Evolutionary conservation across 2,888 invertebrate genomes (phyloP), one percentile per base, ranked within the genome.

Genomic region (Shargacucullia verbasci): DNA sequence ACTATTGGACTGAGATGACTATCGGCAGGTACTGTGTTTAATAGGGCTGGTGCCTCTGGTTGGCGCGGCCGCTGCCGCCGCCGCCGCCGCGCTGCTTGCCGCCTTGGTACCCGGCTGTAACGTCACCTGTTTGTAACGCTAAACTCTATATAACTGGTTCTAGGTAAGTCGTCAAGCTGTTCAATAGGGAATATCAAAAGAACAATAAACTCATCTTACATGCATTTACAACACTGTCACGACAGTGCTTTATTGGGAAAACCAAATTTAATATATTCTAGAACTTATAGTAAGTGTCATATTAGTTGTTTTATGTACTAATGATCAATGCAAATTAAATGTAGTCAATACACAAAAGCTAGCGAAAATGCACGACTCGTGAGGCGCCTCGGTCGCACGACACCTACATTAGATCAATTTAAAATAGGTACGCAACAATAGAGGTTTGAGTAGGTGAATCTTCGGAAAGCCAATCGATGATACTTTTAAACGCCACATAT

Each of bases 11-110:
- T 91, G 92, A 92, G 90, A 88, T 86, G 92, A 89, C 86, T 90
- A 84, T 88, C 84, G 90, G 89, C 91, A 89, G 91, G 91, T 89
- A 90, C 89, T 78, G 82, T 78, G 82, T 76, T 88, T 97, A 97
- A 94, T 97, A 97, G 89, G 97, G 97, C 95, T 97, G 97, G 95
- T 97, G 97, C 96, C 97, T 96, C 94, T 97, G 97, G 94, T 97
- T 97, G 87, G 96, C 95, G 84, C 96, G 96, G 73, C 96, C 95
- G 96, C 92, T 95, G 87, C 96, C 95, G 87, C 96, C 95, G 79
- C 96, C 95, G 82, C 95, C 95, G 85, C 97, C 97, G 89, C 97
- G 96, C 95, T 97, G 97, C 95, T 97, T 97, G 93, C 97, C 97
- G 85, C 97, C 97, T 87, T 96, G 96, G 95, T 96, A 97, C 88